Base-by-base conservation (phyloP, 2,888 invertebrate genomes). In the Spilarctia lutea region DNA sequence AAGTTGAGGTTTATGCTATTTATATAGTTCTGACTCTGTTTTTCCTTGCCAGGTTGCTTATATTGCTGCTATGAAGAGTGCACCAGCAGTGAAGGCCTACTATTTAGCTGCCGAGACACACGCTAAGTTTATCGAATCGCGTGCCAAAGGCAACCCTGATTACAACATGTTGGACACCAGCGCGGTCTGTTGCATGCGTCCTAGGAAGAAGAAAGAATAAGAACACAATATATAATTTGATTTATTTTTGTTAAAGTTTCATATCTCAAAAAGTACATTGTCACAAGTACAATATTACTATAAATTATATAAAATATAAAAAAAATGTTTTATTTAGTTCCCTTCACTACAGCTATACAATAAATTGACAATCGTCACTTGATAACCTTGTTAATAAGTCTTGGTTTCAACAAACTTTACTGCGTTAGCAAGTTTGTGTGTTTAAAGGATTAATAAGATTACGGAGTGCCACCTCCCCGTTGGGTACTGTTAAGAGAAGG, bases 31-130 rank as follows among this genome's bases (percentile, higher is more conserved):
- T 42, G 42, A 1, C 42, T 45, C 16, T 18, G 45, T 45, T 18
- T 45, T n/a, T 56, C 8, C 13, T n/a, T 35, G 18, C n/a, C 83
- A 95, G 94, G 77, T 86, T 2, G 89, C 84, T 68, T 98, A 98
- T 97, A 96, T 97, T 71, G 96, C 96, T 70, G 95, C 96, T 0
- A 97, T 98, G 97, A 96, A 97, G 83, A 96, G 96, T 78, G 97
- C 97, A 78, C 94, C 97, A 0, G 97, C 97, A 8, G 98, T 98
- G 1, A 97, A 97, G 88, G 93, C 96, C 1, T 97, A 96, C 86
- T 97, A 96, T 79, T 91, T 98, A 73, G 96, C 97, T 13, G 96
- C 97, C 0, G 97, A 98, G 79, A 96, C 96, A 7, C 98, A 98
- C 89, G 96, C 97, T 13, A 97, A 97, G 89, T 98, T 97, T 89